Conservation (phyloP, 2,888 invertebrate species). For the Aethes cnicana region DNA sequence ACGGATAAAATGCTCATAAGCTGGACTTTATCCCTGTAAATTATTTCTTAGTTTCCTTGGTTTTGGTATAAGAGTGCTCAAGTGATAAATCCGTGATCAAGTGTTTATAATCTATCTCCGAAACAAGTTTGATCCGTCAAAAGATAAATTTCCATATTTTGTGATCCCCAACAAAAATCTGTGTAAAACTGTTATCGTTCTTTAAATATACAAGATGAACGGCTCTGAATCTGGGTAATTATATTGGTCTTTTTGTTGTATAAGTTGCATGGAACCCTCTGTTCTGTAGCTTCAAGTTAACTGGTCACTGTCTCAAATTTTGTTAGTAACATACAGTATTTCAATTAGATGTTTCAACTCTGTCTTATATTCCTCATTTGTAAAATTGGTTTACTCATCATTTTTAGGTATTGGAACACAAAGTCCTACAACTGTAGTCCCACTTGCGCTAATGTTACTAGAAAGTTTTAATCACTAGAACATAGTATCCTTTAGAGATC, state of each 20-base stretch:
- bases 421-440: too few species aligned
- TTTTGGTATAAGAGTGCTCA: conserved; percentile 64
- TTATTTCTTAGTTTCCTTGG: conserved; percentile 61
- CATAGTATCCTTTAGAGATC: too few species aligned
- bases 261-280: not conserved
- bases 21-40: conserved; percentile 57
- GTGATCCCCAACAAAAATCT: conserved; percentile 49
- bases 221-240: conserved; percentile 91
- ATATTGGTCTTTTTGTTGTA: conserved; percentile 22
- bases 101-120: conserved; percentile 40
- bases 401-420: too few species aligned
- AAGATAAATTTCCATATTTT: conserved; percentile 51
- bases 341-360: too few species aligned
- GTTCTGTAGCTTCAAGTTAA: conserved; percentile 9
- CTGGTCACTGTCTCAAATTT: conserved; percentile 11
- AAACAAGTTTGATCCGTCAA: conserved; percentile 47
- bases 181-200: conserved; percentile 40
- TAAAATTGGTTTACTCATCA: too few species aligned
- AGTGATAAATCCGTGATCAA: conserved; percentile 56
- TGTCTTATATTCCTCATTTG: too few species aligned
- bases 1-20: conserved; percentile 71
- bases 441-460: too few species aligned
- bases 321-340: too few species aligned
- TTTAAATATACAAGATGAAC: conserved; percentile 83
- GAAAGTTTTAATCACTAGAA: too few species aligned